Conservation (phyloP, 2,113 vertebrate species). For the Todiramphus chloris region DNA sequence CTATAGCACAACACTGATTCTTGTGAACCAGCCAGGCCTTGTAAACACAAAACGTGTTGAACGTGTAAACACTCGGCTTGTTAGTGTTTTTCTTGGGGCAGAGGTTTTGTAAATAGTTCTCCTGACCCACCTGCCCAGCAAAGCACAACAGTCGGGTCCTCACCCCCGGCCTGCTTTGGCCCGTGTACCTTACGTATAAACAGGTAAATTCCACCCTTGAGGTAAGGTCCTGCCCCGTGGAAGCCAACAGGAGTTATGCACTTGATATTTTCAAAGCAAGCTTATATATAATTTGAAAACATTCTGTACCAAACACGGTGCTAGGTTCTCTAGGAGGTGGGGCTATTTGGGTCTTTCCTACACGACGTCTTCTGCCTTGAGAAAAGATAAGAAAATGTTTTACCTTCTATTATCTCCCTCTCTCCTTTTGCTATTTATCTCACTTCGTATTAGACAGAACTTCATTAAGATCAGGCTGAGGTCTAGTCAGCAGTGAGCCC, state of each 20-base stretch:
- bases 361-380: background rate
- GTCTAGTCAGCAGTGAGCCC: fast-evolving
- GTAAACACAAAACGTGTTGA: background rate
- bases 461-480: background rate
- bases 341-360: background rate
- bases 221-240: background rate
- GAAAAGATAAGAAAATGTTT: background rate
- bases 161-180: background rate
- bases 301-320: background rate
- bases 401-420: background rate
- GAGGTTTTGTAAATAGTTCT: background rate
- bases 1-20: fast-evolving
- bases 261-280: background rate
- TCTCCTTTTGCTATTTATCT: background rate
- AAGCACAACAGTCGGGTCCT: background rate
- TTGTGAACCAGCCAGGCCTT: background rate
- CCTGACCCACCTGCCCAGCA: background rate
- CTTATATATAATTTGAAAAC: background rate
- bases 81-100: background rate
- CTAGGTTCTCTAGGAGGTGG: background rate
- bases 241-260: background rate
- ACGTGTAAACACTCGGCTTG: background rate
- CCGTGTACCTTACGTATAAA: fast-evolving
- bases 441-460: background rate
- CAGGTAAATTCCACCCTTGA: background rate